A percentile compares a stretch with the other conserved stretches of the same genome.
These are phyloP conservation scores for Hyperoplus lanceolatus DNA, from an alignment of 2,797 vertebrate species.

Conservation along the genomic window DNA sequence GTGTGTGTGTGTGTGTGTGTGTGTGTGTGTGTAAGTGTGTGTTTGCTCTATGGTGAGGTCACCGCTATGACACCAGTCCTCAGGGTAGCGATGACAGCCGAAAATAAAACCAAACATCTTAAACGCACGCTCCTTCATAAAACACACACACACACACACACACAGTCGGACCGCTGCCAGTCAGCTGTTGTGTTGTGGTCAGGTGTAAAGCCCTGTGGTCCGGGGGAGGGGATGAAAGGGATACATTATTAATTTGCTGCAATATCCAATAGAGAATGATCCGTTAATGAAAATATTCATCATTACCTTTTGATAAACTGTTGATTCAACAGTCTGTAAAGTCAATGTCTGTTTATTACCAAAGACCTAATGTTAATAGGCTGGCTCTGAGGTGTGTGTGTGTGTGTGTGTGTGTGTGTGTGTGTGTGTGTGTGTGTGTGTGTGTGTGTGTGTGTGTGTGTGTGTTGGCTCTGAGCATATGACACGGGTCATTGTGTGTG, in stretches of 20 bases:
- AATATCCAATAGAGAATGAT: slow-evolving; percentile 59
- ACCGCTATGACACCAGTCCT: slow-evolving; percentile 29
- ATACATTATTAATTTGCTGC: slow-evolving; percentile 72
- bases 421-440: too few relatives aligned
- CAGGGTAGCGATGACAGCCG: slow-evolving; percentile 61
- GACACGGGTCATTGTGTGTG: background rate
- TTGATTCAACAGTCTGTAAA: slow-evolving; percentile 74
- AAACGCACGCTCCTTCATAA: slow-evolving; percentile 13
- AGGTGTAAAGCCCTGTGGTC: slow-evolving; percentile 69
- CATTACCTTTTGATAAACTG: slow-evolving; percentile 88
- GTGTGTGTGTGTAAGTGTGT: slow-evolving; percentile 8
- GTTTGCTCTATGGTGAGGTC: slow-evolving; percentile 34
- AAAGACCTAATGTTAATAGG: slow-evolving; percentile 10
- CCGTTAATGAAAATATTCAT: slow-evolving; percentile 71
- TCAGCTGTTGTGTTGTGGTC: slow-evolving; percentile 68
- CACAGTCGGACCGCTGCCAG: slow-evolving; percentile 24
- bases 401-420: background rate
- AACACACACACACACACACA: slow-evolving; percentile 28
- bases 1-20: background rate
- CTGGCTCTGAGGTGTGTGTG: background rate
- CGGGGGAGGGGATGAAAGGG: slow-evolving; percentile 61
- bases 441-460: too few relatives aligned
- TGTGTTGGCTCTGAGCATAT: too few relatives aligned
- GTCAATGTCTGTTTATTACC: slow-evolving; percentile 46
- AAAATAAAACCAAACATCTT: slow-evolving; percentile 63